Evolutionary conservation across 2,888 invertebrate species (phyloP).

Genomic region (Rhamphomyia laevipes): DNA sequence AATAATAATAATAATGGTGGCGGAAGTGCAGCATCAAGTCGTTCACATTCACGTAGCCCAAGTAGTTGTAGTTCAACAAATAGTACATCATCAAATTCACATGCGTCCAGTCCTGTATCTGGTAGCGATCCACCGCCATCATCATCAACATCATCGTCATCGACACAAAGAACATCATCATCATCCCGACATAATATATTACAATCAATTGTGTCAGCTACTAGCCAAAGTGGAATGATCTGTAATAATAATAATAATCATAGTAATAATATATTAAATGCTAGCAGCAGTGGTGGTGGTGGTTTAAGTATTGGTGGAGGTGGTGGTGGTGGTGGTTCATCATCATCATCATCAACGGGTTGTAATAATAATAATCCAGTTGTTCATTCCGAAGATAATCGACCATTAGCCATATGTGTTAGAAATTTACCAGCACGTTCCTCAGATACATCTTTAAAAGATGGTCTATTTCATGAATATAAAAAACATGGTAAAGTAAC

Average conservation of each 20-base stretch:
- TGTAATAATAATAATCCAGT: conserved; percentile 33
- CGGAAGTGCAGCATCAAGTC: conserved; percentile 41
- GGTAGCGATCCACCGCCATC: conserved; percentile 27
- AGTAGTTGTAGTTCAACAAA: conserved; percentile 39
- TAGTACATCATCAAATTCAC: conserved; percentile 34
- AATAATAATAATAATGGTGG: conserved; percentile 23
- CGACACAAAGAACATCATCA: conserved; percentile 22
- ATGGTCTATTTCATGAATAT: conserved; percentile 96
- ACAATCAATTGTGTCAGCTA: conserved; percentile 40
- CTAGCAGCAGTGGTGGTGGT: background rate
- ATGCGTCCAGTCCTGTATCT: conserved; percentile 36
- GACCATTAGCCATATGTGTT: conserved; percentile 82
- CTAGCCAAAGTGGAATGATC: conserved; percentile 15
- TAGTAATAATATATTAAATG: background rate
- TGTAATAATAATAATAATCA: background rate
- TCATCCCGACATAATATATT: conserved; percentile 21
- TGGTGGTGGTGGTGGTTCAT: conserved; percentile 23
- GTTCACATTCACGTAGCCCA: conserved; percentile 43
- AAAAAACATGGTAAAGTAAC: conserved; percentile 97
- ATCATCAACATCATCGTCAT: conserved; percentile 21
- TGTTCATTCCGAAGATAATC: conserved; percentile 42
- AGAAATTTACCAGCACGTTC: conserved; percentile 81
- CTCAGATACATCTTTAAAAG: conserved; percentile 88
- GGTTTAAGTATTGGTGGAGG: conserved; percentile 22
- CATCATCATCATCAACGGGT: conserved; percentile 23